phyloP scores from a whole-genome alignment of 2,113 vertebrate species.

The Hystrix brachyura region DNA sequence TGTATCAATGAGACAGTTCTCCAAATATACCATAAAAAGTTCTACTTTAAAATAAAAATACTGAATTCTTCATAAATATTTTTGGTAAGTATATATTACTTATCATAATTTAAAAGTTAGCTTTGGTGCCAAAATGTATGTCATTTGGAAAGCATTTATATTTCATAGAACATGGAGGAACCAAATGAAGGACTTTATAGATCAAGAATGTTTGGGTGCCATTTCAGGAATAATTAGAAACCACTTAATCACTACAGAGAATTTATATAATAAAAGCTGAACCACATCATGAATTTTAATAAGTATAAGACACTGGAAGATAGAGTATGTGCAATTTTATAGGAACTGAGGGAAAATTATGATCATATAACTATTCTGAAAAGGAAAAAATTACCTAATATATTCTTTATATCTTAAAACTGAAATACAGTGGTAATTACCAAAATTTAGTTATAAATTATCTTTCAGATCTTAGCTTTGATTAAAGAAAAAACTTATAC shows the following conservation, averaged over 20 bases:
- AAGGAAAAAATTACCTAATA: slow-evolving; percentile 81
- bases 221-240: slow-evolving; percentile 83
- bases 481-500: background rate
- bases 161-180: slow-evolving; percentile 11
- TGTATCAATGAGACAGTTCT: background rate
- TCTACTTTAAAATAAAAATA: background rate
- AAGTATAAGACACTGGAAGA: slow-evolving; percentile 76
- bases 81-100: slow-evolving; percentile 28
- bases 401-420: slow-evolving; percentile 75
- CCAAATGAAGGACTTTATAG: background rate
- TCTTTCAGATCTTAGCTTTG: background rate
- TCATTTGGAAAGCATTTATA: slow-evolving; percentile 37
- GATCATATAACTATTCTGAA: slow-evolving; percentile 77
- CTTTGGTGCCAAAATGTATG: slow-evolving; percentile 30
- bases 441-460: slow-evolving; percentile 24
- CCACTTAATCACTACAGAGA: slow-evolving; percentile 72
- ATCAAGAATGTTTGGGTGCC: slow-evolving; percentile 73
- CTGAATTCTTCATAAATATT: background rate
- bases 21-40: background rate
- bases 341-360: slow-evolving; percentile 73
- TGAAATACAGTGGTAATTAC: slow-evolving; percentile 79
- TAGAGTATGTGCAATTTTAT: slow-evolving; percentile 79
- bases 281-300: slow-evolving; percentile 79
- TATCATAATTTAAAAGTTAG: slow-evolving; percentile 45
- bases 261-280: slow-evolving; percentile 71